phyloP scores from a whole-genome alignment of 1,140 invertebrate species.

The Megathymus violae region DNA sequence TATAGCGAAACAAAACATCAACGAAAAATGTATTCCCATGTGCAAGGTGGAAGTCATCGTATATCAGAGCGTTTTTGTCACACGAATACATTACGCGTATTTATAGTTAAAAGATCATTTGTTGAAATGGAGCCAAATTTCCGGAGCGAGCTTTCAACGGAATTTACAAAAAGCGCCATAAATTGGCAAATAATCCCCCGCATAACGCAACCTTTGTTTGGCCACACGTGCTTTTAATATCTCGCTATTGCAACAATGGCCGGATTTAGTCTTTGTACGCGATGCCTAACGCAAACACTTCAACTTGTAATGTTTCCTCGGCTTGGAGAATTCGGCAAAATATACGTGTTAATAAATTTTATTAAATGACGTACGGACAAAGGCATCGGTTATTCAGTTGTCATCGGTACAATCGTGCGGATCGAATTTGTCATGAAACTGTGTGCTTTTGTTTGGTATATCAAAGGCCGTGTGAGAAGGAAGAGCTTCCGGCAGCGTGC shows the following conservation, averaged over 20 bases:
- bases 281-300: conserved; percentile 63
- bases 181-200: conserved; percentile 83
- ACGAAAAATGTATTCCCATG: conserved; percentile 61
- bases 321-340: conserved; percentile 30
- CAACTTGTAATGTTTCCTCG: conserved; percentile 43
- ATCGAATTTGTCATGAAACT: conserved; percentile 79
- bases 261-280: conserved; percentile 67
- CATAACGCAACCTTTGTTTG: conserved; percentile 83
- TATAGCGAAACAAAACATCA: conserved; percentile 34
- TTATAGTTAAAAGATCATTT: conserved; percentile 80
- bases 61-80: conserved; percentile 58
- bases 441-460: conserved; percentile 55
- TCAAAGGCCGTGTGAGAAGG: conserved; percentile 74
- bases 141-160: conserved; percentile 77
- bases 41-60: conserved; percentile 51
- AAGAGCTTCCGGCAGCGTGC: conserved; percentile 67
- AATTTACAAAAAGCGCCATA: conserved; percentile 81
- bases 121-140: conserved; percentile 83
- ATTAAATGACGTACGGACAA: conserved; percentile 68
- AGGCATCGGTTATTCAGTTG: conserved; percentile 57
- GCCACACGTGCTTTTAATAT: conserved; percentile 83
- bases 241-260: conserved; percentile 66
- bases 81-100: conserved; percentile 69
- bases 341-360: conserved; percentile 78
- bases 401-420: conserved; percentile 63